These are phyloP conservation scores for Oryzias dopingdopingensis DNA, from an alignment of 2,797 vertebrate genomes.

Conservation along the genomic window DNA sequence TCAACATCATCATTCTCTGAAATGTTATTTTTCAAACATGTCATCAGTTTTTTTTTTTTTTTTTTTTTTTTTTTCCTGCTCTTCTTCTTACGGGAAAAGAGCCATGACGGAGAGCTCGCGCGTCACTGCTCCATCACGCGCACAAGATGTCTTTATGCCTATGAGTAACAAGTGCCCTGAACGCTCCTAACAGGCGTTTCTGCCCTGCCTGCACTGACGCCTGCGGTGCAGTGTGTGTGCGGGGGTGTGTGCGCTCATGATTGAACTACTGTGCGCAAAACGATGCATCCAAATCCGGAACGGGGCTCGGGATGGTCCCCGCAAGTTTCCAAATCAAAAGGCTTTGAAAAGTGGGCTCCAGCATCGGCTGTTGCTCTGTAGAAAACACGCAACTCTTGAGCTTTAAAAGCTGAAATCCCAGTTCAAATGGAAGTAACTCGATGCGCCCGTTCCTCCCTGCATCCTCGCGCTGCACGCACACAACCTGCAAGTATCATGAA, in stretches of 20 bases:
- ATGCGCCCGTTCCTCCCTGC: conserved; percentile 12
- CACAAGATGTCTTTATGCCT: conserved; percentile 46
- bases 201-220: conserved; percentile 20
- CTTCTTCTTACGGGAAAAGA: not conserved
- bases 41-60: conserved; percentile 10
- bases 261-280: not conserved
- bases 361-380: conserved; percentile 6
- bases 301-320: conserved; percentile 22
- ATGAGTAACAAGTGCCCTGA: conserved; percentile 70
- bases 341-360: conserved; percentile 36
- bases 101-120: conserved; percentile 18
- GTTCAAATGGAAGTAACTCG: conserved; percentile 32
- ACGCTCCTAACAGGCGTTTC: conserved; percentile 30
- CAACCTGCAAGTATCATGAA: conserved; percentile 45
- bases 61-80: conserved; percentile 14
- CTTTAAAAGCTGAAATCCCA: conserved; percentile 20
- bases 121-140: conserved; percentile 55
- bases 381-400: conserved; percentile 5
- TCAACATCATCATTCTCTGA: conserved; percentile 14
- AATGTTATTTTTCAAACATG: conserved; percentile 18
- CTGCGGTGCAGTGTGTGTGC: conserved; percentile 5
- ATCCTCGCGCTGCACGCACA: conserved; percentile 33
- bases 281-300: conserved; percentile 13
- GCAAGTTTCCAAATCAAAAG: conserved; percentile 43
- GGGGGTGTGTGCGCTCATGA: conserved; percentile 5